Evolutionary conservation across 2,113 vertebrate genomes (phyloP).

Genomic region (Mustelus asterias): DNA sequence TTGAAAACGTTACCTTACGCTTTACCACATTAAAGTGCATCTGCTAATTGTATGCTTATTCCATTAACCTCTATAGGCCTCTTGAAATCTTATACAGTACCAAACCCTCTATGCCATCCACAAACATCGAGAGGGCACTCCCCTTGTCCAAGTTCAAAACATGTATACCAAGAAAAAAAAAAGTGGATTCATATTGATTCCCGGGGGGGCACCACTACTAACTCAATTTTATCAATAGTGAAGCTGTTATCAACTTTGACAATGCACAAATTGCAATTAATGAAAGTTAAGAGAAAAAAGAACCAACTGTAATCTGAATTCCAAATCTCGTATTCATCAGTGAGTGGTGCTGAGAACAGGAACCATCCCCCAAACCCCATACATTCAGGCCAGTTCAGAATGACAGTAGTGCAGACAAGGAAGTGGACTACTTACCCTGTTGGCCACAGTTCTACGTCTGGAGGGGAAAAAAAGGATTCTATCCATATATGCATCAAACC

Average conservation of each 20-base stretch:
- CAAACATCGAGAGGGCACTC: not conserved
- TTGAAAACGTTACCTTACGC: not conserved
- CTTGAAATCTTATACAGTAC: not conserved
- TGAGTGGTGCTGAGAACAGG: not conserved
- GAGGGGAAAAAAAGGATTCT: not conserved
- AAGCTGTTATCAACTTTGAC: not conserved
- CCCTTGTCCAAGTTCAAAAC: not conserved
- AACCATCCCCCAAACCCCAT: not conserved
- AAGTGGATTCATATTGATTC: not conserved
- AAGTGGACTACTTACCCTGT: not conserved
- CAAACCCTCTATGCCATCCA: not conserved
- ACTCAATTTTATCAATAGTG: not conserved
- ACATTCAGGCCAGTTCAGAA: not conserved
- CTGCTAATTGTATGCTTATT: not conserved
- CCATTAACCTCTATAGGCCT: not conserved
- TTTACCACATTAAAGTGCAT: not conserved
- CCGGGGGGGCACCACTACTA: not conserved
- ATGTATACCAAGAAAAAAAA: not conserved
- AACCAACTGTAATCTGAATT: not conserved
- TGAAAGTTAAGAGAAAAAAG: not conserved
- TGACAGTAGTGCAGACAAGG: not conserved
- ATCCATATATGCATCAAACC: not conserved
- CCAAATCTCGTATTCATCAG: not conserved
- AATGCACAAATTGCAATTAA: not conserved
- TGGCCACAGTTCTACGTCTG: not conserved